Evolutionary conservation across 2,797 vertebrate genomes (phyloP).

Genomic region (Podargus strigoides): DNA sequence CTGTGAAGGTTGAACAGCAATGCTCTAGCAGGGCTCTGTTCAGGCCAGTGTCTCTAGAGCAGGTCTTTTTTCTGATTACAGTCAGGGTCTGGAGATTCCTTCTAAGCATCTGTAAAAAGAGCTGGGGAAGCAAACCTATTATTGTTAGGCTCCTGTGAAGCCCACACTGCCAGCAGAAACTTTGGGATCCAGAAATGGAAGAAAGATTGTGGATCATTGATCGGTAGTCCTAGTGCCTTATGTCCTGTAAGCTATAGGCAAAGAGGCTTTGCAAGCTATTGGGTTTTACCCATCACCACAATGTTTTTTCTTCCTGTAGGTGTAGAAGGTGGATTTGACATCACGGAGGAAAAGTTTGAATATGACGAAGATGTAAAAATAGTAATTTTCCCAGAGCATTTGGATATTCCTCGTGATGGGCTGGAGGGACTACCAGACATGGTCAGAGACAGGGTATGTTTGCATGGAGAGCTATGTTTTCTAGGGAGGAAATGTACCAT

Average conservation of each 20-base stretch:
- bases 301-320: slow-evolving; percentile 67
- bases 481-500: neutral
- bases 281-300: neutral
- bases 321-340: slow-evolving; percentile 95
- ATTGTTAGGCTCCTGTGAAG: neutral
- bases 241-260: neutral
- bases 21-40: neutral
- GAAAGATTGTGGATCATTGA: neutral
- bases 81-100: neutral
- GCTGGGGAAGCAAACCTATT: neutral
- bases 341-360: slow-evolving; percentile 86
- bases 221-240: neutral
- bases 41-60: neutral
- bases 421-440: slow-evolving; percentile 87
- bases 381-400: slow-evolving; percentile 91
- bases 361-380: slow-evolving; percentile 95
- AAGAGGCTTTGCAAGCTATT: neutral
- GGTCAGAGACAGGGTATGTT: slow-evolving; percentile 90
- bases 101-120: neutral
- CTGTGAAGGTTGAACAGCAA: neutral
- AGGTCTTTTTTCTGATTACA: neutral
- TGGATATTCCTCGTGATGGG: slow-evolving; percentile 90
- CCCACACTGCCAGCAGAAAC: neutral
- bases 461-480: neutral
- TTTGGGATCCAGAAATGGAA: neutral